Evolutionary conservation across 1,140 invertebrate genomes (phyloP).

Genomic region (Hycleus phaleratus): DNA sequence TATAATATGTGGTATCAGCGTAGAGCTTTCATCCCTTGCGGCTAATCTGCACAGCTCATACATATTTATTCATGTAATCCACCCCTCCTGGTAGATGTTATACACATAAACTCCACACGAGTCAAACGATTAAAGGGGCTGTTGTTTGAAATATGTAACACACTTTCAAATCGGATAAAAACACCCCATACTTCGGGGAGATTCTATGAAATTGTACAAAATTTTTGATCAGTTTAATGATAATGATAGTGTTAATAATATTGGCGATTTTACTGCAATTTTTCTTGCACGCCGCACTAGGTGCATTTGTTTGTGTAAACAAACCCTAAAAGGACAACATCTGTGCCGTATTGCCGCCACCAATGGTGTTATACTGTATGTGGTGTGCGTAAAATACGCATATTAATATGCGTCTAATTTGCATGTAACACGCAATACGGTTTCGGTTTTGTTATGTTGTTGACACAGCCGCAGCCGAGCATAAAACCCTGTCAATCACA

Average conservation of each 20-base stretch:
- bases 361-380: slow-evolving; percentile 14
- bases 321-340: slow-evolving; percentile 30
- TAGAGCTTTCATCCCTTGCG: slow-evolving; percentile 17
- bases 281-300: too few relatives aligned
- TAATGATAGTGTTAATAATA: too few relatives aligned
- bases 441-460: slow-evolving; percentile 18
- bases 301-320: slow-evolving; percentile 29
- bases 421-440: slow-evolving; percentile 36
- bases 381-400: slow-evolving; percentile 34
- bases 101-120: slow-evolving; percentile 19
- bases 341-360: slow-evolving; percentile 25
- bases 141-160: slow-evolving; percentile 14
- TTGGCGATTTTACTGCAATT: too few relatives aligned
- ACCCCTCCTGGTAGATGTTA: slow-evolving; percentile 18
- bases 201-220: too few relatives aligned
- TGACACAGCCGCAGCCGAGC: slow-evolving; percentile 32
- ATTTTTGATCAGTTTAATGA: too few relatives aligned
- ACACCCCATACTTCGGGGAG: too few relatives aligned
- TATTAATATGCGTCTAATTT: slow-evolving; percentile 35
- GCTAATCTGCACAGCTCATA: slow-evolving; percentile 21
- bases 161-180: slow-evolving; percentile 1
- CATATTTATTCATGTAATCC: slow-evolving; percentile 24
- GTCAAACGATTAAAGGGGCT: slow-evolving; percentile 12
- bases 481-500: slow-evolving; percentile 29
- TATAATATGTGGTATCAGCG: neutral